Base-by-base conservation (phyloP, 2,888 invertebrate genomes). In the Euzophera pinguis region DNA sequence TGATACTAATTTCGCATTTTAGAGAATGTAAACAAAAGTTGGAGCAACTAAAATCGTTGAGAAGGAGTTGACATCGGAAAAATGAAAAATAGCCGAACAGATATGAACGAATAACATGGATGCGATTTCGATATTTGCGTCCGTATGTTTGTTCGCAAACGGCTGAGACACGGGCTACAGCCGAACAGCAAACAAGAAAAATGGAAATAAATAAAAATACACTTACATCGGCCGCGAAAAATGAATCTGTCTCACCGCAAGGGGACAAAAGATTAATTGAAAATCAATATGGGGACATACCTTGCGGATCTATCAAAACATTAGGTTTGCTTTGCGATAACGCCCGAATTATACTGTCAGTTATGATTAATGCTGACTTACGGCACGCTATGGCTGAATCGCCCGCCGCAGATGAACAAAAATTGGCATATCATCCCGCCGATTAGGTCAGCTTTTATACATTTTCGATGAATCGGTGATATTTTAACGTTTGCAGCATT, bases 251-350 rank as follows among this genome's bases (percentile, higher is more conserved):
- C 79, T 71, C 72, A 80, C 77, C 76, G 73, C 67, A 74, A 80
- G 77, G 78, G 82, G 76, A 81, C 81, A 83, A 82, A 84, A 84
- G 85, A 85, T 86, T 84, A 87, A 88, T 86, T 87, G 81, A 84
- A 85, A 88, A 87, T 86, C 84, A 72, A 86, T 86, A 81, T 68
- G 64, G 71, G 74, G 76, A 75, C 75, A 78, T 78, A 81, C 83
- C 81, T 84, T 71, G 78, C 78, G 71, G 81, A 79, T 81, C 81
- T 85, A 84, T 84, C 81, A 81, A 80, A 85, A 82, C 77, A 79
- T 83, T 81, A 76, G 75, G 79, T 80, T 78, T 76, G 82, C 78
- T 81, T 84, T 78, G 65, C 74, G 84, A 83, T 84, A 84, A 81
- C 78, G 74, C 68, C 54, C 68, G 80, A 78, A 83, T 86, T 80